Evolutionary conservation across 2,797 vertebrate species (phyloP), one percentile per base, ranked within the genome.

Genomic region (Malurus splendens): DNA sequence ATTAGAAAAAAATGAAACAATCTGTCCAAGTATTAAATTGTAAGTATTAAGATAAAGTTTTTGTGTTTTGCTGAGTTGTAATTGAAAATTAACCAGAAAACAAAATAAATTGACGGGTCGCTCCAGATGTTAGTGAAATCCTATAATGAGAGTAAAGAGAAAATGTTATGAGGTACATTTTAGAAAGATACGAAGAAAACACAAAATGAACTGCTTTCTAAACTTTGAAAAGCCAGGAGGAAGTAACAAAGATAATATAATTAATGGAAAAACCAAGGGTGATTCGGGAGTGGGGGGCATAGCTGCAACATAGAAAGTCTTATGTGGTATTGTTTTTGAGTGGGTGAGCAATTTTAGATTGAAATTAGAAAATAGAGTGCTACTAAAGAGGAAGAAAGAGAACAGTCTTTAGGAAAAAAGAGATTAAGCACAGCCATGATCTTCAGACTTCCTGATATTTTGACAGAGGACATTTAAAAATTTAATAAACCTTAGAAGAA

Each of bases 51-150:
- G 3, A 68, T 22, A 55, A 71, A 45, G 7, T 16, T 38, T 68
- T 41, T 23, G 19, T 71, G 42, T 68, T 88, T 81, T 75, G 18
- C 41, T 39, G 33, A 77, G 50, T 38, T 2, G 1, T 38, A 81
- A 76, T 5, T 74, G 45, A 87, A 91, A 80, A 82, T 28, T 27
- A 80, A 87, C 8, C 55, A 78, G 30, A 55, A 93, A 78, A 56
- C 7, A 66, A 86, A 90, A 62, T 18, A 61, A 76, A 82, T 82
- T 71, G 82, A 33, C 11, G 71, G 27, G 44, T 7, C 72, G 10
- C 52, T 81, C 11, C 62, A 39, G 23, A n/a, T 42, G n/a, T 50
- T 82, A 68, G 11, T 70, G 62, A 91, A 91, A 83, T 66, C 12
- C 18, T 72, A 4, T 6, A 81, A 27, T 16, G 27, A 59, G 5